These are phyloP conservation scores for Nymphalis c-album DNA, from an alignment of 2,888 invertebrate species.

Conservation along the genomic window DNA sequence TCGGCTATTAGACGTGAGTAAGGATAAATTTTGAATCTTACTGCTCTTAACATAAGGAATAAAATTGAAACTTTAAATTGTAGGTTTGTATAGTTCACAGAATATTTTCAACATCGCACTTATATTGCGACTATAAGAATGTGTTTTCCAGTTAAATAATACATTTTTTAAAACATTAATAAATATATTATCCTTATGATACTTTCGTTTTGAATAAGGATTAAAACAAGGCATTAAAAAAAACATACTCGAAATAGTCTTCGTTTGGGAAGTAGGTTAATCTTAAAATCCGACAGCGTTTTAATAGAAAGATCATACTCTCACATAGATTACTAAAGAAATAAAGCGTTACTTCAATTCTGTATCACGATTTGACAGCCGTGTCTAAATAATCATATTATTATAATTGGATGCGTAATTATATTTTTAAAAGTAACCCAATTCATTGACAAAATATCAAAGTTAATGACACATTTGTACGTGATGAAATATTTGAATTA, in stretches of 20 bases:
- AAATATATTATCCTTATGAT: neutral
- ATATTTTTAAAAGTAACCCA: neutral
- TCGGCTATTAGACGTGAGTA: slow-evolving; percentile 24
- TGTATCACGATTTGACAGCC: slow-evolving; percentile 18
- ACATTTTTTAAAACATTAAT: neutral
- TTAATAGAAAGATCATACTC: slow-evolving; percentile 25
- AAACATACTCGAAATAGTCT: neutral
- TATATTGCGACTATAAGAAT: neutral
- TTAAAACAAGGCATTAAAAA: slow-evolving; percentile 1
- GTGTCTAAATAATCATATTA: slow-evolving; percentile 6
- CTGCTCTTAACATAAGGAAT: neutral
- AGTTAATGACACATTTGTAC: neutral
- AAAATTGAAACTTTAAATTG: neutral
- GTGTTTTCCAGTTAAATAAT: neutral
- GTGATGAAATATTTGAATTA: neutral
- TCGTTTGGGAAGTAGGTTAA: slow-evolving; percentile 24
- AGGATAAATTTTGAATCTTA: slow-evolving; percentile 6
- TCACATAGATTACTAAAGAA: slow-evolving; percentile 1
- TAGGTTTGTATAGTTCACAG: slow-evolving; percentile 10
- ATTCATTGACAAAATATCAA: neutral
- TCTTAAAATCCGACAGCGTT: slow-evolving; percentile 27
- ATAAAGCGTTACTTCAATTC: slow-evolving; percentile 14
- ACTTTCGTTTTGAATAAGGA: neutral
- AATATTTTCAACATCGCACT: slow-evolving; percentile 16
- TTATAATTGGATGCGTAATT: slow-evolving; percentile 13